Conservation (phyloP, 2,888 invertebrate genomes). For the Monopis laevigella region DNA sequence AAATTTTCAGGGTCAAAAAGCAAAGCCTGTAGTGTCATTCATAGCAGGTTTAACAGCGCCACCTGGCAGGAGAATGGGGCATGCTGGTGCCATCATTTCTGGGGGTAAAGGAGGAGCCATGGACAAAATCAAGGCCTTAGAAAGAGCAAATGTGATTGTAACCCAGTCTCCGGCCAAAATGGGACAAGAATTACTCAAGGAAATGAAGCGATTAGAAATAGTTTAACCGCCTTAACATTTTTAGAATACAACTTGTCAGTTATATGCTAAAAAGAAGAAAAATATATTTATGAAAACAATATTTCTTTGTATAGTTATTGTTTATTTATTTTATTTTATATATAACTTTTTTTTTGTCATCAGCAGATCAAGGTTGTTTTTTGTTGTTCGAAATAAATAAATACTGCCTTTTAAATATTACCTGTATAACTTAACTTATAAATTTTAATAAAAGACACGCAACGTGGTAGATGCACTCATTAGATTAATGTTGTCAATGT, state of each 20-base stretch:
- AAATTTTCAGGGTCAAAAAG: constrained; percentile 76
- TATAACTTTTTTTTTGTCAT: too few relatives aligned
- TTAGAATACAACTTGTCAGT: constrained; percentile 4
- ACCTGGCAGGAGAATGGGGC: constrained; percentile 98
- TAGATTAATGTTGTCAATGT: constrained; percentile 1
- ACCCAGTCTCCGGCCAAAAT: constrained; percentile 96
- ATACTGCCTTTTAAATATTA: too few relatives aligned
- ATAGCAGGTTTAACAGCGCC: constrained; percentile 99
- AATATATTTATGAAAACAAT: constrained; percentile 2
- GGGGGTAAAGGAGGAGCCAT: constrained; percentile 98
- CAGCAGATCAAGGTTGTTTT: too few relatives aligned
- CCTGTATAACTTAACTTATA: too few relatives aligned
- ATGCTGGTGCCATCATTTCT: constrained; percentile 99
- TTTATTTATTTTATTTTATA: constrained; percentile 10
- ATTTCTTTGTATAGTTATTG: constrained; percentile 7
- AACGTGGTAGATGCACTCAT: constrained; percentile 5
- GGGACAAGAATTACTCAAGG: constrained; percentile 88
- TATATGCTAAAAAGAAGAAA: too few relatives aligned
- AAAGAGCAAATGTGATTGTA: constrained; percentile 93
- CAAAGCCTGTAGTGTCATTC: constrained; percentile 98
- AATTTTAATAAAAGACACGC: too few relatives aligned
- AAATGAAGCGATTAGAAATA: constrained; percentile 84
- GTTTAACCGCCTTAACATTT: constrained; percentile 43
- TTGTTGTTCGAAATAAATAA: too few relatives aligned
- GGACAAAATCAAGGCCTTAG: constrained; percentile 96